These are phyloP conservation scores for Ctenoplectra terminalis DNA, from an alignment of 1,140 invertebrate genomes.

Conservation along the genomic window DNA sequence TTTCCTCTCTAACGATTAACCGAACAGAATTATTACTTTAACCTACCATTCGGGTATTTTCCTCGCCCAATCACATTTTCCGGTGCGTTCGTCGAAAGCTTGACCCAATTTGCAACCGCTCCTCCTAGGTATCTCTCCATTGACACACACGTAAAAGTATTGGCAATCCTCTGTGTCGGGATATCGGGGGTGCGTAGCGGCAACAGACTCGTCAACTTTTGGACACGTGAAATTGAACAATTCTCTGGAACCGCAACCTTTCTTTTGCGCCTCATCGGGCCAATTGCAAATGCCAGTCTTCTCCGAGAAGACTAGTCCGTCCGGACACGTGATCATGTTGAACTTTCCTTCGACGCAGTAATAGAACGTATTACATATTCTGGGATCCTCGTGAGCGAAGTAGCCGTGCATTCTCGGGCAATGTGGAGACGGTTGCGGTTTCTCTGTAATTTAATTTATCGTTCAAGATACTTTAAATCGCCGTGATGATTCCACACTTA, in stretches of 20 bases:
- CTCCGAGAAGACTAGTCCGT: slow-evolving; percentile 93
- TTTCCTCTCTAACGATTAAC: not conserved
- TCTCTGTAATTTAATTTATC: slow-evolving; percentile 84
- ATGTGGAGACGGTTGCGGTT: slow-evolving; percentile 87
- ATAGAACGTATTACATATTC: slow-evolving; percentile 94
- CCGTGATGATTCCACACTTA: too few species aligned
- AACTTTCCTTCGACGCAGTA: slow-evolving; percentile 95
- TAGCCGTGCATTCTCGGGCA: slow-evolving; percentile 94
- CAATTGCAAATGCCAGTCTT: slow-evolving; percentile 95
- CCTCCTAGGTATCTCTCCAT: slow-evolving; percentile 90
- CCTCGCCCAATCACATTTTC: slow-evolving; percentile 93
- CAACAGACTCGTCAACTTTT: slow-evolving; percentile 88
- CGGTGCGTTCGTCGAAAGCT: slow-evolving; percentile 93
- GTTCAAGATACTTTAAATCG: too few species aligned
- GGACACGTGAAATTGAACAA: slow-evolving; percentile 94
- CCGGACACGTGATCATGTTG: slow-evolving; percentile 94
- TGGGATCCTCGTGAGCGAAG: slow-evolving; percentile 91
- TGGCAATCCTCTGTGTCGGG: slow-evolving; percentile 95
- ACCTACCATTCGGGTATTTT: slow-evolving; percentile 95
- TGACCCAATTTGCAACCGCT: slow-evolving; percentile 95
- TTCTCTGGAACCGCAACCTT: slow-evolving; percentile 92
- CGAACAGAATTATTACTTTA: not conserved
- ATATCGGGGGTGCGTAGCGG: slow-evolving; percentile 91
- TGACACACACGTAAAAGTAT: slow-evolving; percentile 96
- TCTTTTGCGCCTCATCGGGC: slow-evolving; percentile 94